Evolutionary conservation across 2,888 invertebrate species (phyloP).

Genomic region (Pammene fasciana): DNA sequence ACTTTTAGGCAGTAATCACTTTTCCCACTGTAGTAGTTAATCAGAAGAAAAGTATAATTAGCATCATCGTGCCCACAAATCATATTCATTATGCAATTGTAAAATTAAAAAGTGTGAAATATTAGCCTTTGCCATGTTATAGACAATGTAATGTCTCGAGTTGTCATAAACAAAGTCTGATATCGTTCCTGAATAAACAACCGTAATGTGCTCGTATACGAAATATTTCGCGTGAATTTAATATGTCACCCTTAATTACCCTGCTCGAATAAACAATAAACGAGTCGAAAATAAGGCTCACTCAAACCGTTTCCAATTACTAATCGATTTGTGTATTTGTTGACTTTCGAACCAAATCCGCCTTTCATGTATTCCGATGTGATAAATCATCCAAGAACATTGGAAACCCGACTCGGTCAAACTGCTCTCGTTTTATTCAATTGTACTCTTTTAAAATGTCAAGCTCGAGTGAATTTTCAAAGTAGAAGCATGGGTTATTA

Average conservation of each 20-base stretch:
- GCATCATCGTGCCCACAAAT: too few relatives aligned
- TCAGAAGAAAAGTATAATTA: too few relatives aligned
- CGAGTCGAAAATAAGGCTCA: constrained; percentile 59
- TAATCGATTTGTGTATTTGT: constrained; percentile 76
- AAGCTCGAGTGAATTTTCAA: constrained; percentile 19
- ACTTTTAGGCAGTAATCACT: too few relatives aligned
- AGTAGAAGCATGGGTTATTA: constrained; percentile 30
- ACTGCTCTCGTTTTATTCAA: neutral
- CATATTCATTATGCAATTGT: too few relatives aligned
- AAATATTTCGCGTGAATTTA: constrained; percentile 12
- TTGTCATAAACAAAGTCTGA: neutral
- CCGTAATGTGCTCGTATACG: constrained; percentile 9
- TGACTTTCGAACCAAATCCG: constrained; percentile 69
- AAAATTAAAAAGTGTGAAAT: too few relatives aligned
- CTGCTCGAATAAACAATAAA: constrained; percentile 25
- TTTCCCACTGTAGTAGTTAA: too few relatives aligned
- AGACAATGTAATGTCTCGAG: neutral
- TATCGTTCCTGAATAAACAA: constrained; percentile 15
- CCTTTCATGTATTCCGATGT: constrained; percentile 72
- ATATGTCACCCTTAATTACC: constrained; percentile 37
- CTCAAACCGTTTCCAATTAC: constrained; percentile 70
- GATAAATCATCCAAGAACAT: constrained; percentile 77
- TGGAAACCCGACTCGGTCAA: constrained; percentile 56
- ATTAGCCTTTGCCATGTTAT: too few relatives aligned
- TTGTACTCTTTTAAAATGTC: constrained; percentile 15